phyloP scores from a whole-genome alignment of 2,888 invertebrate genomes.

The Hydropsyche betteni region DNA sequence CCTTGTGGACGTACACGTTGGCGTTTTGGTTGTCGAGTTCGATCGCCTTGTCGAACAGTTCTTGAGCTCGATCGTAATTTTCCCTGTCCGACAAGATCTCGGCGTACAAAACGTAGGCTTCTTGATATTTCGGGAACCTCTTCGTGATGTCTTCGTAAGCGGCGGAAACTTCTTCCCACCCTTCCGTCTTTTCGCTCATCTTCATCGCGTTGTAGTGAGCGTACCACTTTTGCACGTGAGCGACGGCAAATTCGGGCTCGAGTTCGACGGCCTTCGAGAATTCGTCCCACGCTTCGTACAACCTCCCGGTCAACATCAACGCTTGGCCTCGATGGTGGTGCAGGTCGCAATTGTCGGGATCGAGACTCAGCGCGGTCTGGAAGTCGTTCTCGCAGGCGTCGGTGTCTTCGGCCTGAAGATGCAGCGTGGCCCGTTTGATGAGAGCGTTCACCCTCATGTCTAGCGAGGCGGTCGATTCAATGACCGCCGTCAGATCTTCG shows the following conservation, averaged over 20 bases:
- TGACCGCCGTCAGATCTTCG: conserved; percentile 75
- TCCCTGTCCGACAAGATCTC: conserved; percentile 89
- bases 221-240: conserved; percentile 90
- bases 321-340: conserved; percentile 94
- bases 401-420: conserved; percentile 80
- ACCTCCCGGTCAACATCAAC: conserved; percentile 80
- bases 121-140: conserved; percentile 84
- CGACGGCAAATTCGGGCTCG: conserved; percentile 85
- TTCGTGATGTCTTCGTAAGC: conserved; percentile 80
- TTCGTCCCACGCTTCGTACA: conserved; percentile 82
- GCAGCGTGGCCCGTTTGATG: conserved; percentile 86
- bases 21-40: conserved; percentile 87
- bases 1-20: conserved; percentile 87
- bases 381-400: conserved; percentile 83
- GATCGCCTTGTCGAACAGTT: conserved; percentile 81
- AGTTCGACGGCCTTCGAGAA: conserved; percentile 84
- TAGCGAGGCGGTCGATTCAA: conserved; percentile 71
- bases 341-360: conserved; percentile 85
- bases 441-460: conserved; percentile 77
- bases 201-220: conserved; percentile 76
- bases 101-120: conserved; percentile 88
- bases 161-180: conserved; percentile 72
- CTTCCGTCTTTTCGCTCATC: conserved; percentile 54
- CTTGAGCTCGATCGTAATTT: conserved; percentile 84
- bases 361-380: conserved; percentile 76